Base-by-base conservation (phyloP, 2,113 vertebrate genomes). In the Eptesicus fuscus region DNA sequence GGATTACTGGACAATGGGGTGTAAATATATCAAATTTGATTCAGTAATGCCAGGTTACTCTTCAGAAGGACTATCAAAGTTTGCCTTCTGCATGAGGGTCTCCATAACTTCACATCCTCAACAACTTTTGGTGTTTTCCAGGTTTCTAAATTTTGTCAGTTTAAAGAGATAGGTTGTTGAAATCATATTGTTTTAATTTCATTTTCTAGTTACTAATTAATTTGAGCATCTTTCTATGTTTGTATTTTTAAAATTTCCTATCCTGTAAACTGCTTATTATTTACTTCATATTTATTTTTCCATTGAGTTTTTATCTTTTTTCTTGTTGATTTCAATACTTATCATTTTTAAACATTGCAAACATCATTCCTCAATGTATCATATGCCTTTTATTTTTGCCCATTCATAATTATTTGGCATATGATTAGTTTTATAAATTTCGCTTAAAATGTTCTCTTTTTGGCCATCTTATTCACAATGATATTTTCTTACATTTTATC, bases 131-230 rank as follows among this genome's bases (percentile, higher is more conserved):
- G 3, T 73, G 9, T 73, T 90, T 86, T 85, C 56, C 37, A 18
- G 11, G 8, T 89, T 95, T 90, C 9, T 49, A n/a, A 56, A 30
- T 42, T 91, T 89, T 93, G 9, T 9, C 28, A 32, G 17, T 18
- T 70, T 90, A 83, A 91, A 82, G 42, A 82, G 40, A 67, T 28
- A 74, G 7, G 42, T 70, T 83, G 2, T 47, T 83, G 37, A 42
- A 37, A 49, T n/a, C 6, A n/a, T 22, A 40, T 49, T 88, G 61
- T 56, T 86, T 94, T 82, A 23, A 53, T 88, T 83, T 67, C 1
- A 59, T 69, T 94, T 96, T 82, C 18, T 53, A 69, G 32, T 86
- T 73, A n/a, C 10, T 88, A 53, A 91, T 73, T n/a, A 76, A 90
- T 85, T 80, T 84, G 88, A 35, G 2, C 2, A 65, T 73, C 17